These are phyloP conservation scores for Thelaira solivaga DNA, from an alignment of 2,888 invertebrate genomes.

Conservation along the genomic window DNA sequence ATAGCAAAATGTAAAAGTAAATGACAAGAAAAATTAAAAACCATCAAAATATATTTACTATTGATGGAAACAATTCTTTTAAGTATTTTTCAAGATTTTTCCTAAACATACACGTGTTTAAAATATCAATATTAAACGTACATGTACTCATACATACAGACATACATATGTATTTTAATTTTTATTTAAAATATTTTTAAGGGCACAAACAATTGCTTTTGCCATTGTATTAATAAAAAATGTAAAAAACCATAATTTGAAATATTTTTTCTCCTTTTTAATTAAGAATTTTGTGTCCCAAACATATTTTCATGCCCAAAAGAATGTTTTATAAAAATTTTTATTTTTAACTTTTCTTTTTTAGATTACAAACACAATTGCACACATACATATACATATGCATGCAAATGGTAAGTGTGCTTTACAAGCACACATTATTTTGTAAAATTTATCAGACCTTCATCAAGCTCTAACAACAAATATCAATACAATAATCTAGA, in stretches of 20 bases:
- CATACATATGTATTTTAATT: background rate
- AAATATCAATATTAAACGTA: too few relatives aligned
- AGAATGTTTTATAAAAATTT: background rate
- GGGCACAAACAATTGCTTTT: background rate
- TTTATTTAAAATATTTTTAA: too few relatives aligned
- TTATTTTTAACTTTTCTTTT: too few relatives aligned
- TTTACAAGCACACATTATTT: background rate
- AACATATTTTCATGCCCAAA: background rate
- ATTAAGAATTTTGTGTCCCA: conserved; percentile 13
- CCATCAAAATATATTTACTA: background rate
- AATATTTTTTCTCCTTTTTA: background rate
- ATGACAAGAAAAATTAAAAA: conserved; percentile 11
- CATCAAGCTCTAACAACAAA: conserved; percentile 21
- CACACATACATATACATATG: too few relatives aligned
- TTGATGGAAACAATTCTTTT: background rate
- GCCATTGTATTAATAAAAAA: background rate
- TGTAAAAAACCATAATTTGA: conserved; percentile 1
- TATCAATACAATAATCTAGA: conserved; percentile 18
- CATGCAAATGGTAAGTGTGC: too few relatives aligned
- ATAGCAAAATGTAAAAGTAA: conserved; percentile 16
- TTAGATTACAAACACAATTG: too few relatives aligned
- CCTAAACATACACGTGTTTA: background rate
- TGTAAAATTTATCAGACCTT: conserved; percentile 32
- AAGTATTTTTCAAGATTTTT: background rate
- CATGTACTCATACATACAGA: background rate